Evolutionary conservation across 2,113 vertebrate species (phyloP).

Genomic region (Leptobrachium ailaonicum): DNA sequence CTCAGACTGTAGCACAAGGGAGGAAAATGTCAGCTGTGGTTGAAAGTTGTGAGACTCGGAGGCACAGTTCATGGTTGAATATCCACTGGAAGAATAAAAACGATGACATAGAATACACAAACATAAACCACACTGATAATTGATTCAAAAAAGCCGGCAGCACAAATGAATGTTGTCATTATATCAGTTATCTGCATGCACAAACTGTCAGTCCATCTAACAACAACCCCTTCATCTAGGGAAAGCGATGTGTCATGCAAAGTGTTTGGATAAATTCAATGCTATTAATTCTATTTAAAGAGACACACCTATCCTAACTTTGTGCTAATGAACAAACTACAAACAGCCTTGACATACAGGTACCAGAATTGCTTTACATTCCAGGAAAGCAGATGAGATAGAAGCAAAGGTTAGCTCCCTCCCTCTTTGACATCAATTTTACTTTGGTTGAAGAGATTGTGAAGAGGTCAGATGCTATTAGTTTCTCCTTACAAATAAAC

Average conservation of each 20-base stretch:
- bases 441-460: too few relatives aligned
- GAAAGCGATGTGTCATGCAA: background rate
- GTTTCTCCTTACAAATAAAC: too few relatives aligned
- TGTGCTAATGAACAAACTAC: too few relatives aligned
- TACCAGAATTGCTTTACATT: too few relatives aligned
- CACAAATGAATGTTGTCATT: slow-evolving; percentile 25
- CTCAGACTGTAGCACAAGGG: slow-evolving; percentile 3
- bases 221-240: slow-evolving; percentile 16
- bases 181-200: slow-evolving; percentile 5
- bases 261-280: background rate
- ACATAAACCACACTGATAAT: slow-evolving; percentile 22
- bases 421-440: too few relatives aligned
- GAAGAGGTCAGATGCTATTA: too few relatives aligned
- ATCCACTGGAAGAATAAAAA: slow-evolving; percentile 39
- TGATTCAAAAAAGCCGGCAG: slow-evolving; percentile 28
- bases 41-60: slow-evolving; percentile 18
- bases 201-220: background rate
- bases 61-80: slow-evolving; percentile 38
- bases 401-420: too few relatives aligned
- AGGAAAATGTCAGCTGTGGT: slow-evolving; percentile 8
- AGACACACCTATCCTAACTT: too few relatives aligned
- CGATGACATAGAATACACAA: slow-evolving; percentile 11
- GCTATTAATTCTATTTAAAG: background rate
- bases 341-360: too few relatives aligned
- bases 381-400: too few relatives aligned